A percentile compares a stretch with the other conserved stretches of the same genome.
Evolutionary conservation across 2,888 invertebrate species (phyloP).

Genomic region (Lasiommata megera): DNA sequence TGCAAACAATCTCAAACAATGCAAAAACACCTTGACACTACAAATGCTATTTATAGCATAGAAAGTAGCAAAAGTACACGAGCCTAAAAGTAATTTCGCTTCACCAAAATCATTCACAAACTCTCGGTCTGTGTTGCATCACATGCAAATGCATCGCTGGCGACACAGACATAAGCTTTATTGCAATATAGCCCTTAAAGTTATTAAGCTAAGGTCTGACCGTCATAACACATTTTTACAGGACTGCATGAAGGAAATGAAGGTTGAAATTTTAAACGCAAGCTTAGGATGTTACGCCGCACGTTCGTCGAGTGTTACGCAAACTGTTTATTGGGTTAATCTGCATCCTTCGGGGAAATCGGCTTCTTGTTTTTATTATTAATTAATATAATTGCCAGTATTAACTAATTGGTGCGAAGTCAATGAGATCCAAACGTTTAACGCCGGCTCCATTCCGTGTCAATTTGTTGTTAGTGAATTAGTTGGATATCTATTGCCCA

Average conservation of each 20-base stretch:
- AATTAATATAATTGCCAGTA: slow-evolving; percentile 11
- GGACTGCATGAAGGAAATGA: slow-evolving; percentile 45
- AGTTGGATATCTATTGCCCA: too few relatives aligned
- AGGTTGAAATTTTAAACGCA: slow-evolving; percentile 45
- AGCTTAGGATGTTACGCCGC: slow-evolving; percentile 42
- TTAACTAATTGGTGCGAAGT: background rate
- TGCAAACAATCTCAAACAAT: too few relatives aligned
- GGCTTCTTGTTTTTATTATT: slow-evolving; percentile 13
- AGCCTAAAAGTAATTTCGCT: background rate
- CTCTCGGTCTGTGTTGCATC: slow-evolving; percentile 42
- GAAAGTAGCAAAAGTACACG: too few relatives aligned
- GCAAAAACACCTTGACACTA: too few relatives aligned
- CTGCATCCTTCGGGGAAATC: slow-evolving; percentile 19
- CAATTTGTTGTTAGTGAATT: slow-evolving; percentile 1
- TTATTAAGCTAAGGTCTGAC: background rate
- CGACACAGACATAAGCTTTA: slow-evolving; percentile 1
- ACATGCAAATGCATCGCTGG: slow-evolving; percentile 31
- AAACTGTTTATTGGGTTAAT: slow-evolving; percentile 20
- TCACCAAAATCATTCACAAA: background rate
- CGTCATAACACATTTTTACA: background rate
- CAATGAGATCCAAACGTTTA: background rate
- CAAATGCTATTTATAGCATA: too few relatives aligned
- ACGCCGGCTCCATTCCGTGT: background rate
- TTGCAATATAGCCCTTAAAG: slow-evolving; percentile 17
- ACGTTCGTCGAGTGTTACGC: slow-evolving; percentile 26